These are phyloP conservation scores for Drosophila fuyamai DNA, from an alignment of 1,140 invertebrate species.

Conservation along the genomic window DNA sequence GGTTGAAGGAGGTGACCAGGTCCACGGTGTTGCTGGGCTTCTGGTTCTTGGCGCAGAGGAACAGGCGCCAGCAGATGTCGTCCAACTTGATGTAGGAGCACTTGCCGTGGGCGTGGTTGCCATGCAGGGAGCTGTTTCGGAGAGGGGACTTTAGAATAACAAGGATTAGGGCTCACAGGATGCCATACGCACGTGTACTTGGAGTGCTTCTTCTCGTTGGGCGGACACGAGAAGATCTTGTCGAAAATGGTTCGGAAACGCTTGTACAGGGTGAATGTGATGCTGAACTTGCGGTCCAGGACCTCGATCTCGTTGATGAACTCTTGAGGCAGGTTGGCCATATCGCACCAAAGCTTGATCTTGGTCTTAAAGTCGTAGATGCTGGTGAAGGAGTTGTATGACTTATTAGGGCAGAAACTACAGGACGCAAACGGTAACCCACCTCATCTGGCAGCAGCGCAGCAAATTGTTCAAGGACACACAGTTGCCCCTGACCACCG, in stretches of 20 bases:
- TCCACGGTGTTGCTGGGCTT: conserved; percentile 94
- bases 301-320: conserved; percentile 94
- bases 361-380: conserved; percentile 98
- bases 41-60: conserved; percentile 95
- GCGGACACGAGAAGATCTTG: conserved; percentile 90
- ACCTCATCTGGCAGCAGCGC: conserved; percentile 95
- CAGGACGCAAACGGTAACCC: background rate
- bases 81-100: conserved; percentile 91
- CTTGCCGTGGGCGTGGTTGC: conserved; percentile 46
- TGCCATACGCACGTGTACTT: conserved; percentile 86
- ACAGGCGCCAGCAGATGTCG: conserved; percentile 97
- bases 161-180: background rate
- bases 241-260: conserved; percentile 96
- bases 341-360: conserved; percentile 98
- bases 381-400: conserved; percentile 84
- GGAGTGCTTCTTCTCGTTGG: conserved; percentile 89
- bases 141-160: conserved; percentile 43
- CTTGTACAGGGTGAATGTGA: conserved; percentile 97
- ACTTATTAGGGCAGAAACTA: too few relatives aligned
- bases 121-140: conserved; percentile 88
- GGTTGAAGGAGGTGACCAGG: conserved; percentile 97
- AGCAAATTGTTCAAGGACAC: conserved; percentile 96
- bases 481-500: conserved; percentile 94
- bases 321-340: conserved; percentile 94
- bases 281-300: conserved; percentile 96